phyloP scores from a whole-genome alignment of 2,797 vertebrate species.

The Esox lucius region DNA sequence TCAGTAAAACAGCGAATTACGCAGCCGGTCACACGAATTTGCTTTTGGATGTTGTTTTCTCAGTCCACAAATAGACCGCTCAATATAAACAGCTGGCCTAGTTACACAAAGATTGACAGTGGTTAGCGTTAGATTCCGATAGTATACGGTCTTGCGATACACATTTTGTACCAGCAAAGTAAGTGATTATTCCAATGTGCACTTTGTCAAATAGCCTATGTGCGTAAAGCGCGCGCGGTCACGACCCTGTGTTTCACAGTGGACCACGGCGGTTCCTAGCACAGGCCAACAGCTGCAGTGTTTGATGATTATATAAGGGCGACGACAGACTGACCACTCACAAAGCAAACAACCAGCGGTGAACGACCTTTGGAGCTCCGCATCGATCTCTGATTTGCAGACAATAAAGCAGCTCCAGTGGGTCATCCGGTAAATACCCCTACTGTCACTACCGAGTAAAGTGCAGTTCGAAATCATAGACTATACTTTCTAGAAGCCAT shows the following conservation, averaged over 20 bases:
- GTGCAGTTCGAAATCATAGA: not conserved
- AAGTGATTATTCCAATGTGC: not conserved
- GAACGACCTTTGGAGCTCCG: constrained; percentile 45
- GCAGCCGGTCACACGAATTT: constrained; percentile 24
- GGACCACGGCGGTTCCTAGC: constrained; percentile 20
- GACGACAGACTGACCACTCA: constrained; percentile 40
- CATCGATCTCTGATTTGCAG: constrained; percentile 47
- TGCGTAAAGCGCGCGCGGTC: not conserved
- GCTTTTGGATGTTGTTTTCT: constrained; percentile 41
- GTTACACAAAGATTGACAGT: constrained; percentile 37
- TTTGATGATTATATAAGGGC: constrained; percentile 64
- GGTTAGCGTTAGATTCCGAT: constrained; percentile 17
- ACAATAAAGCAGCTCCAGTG: constrained; percentile 6
- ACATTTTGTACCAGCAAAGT: not conserved
- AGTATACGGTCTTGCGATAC: not conserved
- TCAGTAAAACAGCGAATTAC: not conserved
- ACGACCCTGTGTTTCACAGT: not conserved
- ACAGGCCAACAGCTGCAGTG: constrained; percentile 1
- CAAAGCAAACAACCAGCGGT: constrained; percentile 45
- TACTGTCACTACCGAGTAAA: not conserved
- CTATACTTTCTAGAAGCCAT: not conserved
- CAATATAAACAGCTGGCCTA: constrained; percentile 26
- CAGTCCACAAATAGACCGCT: constrained; percentile 38
- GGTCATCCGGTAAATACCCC: constrained; percentile 32
- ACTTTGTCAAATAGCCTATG: not conserved